A percentile compares a stretch with the other conserved stretches of the same genome.
These are phyloP conservation scores for Argynnis bischoffii DNA, from an alignment of 2,888 invertebrate species.

Conservation along the genomic window DNA sequence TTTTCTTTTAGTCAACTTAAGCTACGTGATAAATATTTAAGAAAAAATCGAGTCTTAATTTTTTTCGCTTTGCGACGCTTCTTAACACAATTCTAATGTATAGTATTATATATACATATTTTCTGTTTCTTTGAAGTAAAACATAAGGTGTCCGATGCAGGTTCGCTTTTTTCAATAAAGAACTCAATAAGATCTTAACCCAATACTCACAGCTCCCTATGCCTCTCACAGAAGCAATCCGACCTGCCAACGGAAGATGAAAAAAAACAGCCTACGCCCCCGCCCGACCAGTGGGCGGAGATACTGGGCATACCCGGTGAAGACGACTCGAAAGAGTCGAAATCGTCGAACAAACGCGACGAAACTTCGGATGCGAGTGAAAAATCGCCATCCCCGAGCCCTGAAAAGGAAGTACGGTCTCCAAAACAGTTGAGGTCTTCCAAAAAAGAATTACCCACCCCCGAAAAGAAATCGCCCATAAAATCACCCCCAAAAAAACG, in stretches of 20 bases:
- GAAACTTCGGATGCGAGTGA: constrained; percentile 42
- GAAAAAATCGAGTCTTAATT: no score
- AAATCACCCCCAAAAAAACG: constrained; percentile 68
- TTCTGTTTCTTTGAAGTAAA: neutral
- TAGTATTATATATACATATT: neutral
- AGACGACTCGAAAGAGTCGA: constrained; percentile 45
- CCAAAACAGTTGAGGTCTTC: constrained; percentile 68
- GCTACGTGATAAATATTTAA: no score
- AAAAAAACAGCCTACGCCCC: constrained; percentile 72
- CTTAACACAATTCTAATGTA: no score
- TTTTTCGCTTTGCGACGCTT: no score
- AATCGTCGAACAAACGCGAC: constrained; percentile 38
- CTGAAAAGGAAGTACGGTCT: constrained; percentile 55
- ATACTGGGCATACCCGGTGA: constrained; percentile 74
- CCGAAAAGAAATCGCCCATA: constrained; percentile 56
- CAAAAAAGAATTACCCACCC: constrained; percentile 56
- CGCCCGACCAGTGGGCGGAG: constrained; percentile 77
- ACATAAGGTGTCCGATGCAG: constrained; percentile 65
- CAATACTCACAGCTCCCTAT: constrained; percentile 16
- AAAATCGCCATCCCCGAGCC: constrained; percentile 45
- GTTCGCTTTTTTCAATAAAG: constrained; percentile 44
- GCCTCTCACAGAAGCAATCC: constrained; percentile 46
- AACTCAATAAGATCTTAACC: neutral
- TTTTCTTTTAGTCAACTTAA: no score
- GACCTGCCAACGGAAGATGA: constrained; percentile 58